These are phyloP conservation scores for Amblyraja radiata DNA, from an alignment of 2,797 vertebrate genomes.

Conservation along the genomic window DNA sequence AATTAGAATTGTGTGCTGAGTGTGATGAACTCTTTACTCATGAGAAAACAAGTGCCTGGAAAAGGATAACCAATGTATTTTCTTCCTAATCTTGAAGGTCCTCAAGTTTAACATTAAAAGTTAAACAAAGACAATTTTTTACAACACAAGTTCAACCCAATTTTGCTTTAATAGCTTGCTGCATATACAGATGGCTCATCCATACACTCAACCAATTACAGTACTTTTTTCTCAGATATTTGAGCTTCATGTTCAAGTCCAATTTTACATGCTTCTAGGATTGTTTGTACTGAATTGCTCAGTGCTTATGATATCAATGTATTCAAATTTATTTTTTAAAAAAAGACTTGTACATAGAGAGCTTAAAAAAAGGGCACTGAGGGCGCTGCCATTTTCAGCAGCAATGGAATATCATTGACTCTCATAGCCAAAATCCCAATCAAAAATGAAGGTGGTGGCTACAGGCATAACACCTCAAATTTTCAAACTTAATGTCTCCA, in stretches of 20 bases:
- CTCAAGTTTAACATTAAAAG: slow-evolving; percentile 20
- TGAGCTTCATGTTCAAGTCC: slow-evolving; percentile 70
- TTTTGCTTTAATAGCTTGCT: slow-evolving; percentile 74
- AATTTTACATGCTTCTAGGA: slow-evolving; percentile 79
- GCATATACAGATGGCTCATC: slow-evolving; percentile 90
- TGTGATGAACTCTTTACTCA: slow-evolving; percentile 25
- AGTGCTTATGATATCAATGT: slow-evolving; percentile 73
- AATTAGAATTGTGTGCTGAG: slow-evolving; percentile 31
- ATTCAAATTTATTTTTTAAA: slow-evolving; percentile 57
- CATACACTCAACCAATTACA: slow-evolving; percentile 73
- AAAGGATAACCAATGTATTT: slow-evolving; percentile 33
- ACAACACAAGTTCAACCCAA: slow-evolving; percentile 61
- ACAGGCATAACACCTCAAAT: slow-evolving; percentile 61
- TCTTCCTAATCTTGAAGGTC: slow-evolving; percentile 11
- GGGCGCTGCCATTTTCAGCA: slow-evolving; percentile 74
- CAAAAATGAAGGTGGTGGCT: slow-evolving; percentile 66
- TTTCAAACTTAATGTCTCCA: slow-evolving; percentile 59
- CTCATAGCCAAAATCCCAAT: slow-evolving; percentile 69
- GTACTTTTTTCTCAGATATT: slow-evolving; percentile 36
- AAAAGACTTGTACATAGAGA: slow-evolving; percentile 67
- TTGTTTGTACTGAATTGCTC: slow-evolving; percentile 52
- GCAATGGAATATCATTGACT: slow-evolving; percentile 75
- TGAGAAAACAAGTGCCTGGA: slow-evolving; percentile 31
- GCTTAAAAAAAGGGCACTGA: slow-evolving; percentile 68
- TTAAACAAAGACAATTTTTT: slow-evolving; percentile 34